Evolutionary conservation across 2,797 vertebrate genomes (phyloP).

Genomic region (Syndactyla subalaris): DNA sequence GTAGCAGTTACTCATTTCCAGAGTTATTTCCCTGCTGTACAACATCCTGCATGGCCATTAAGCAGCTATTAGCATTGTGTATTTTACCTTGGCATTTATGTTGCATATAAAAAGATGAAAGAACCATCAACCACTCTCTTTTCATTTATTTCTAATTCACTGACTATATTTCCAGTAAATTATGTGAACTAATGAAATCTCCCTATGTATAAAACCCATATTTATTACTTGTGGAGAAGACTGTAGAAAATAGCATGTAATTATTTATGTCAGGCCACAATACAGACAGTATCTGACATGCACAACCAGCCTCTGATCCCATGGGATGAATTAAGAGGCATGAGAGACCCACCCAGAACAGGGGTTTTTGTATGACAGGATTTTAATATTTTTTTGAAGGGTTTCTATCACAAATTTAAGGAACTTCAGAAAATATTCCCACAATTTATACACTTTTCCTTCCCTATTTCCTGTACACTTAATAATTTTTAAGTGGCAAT

Average conservation of each 20-base stretch:
- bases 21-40: neutral
- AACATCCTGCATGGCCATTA: neutral
- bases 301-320: neutral
- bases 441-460: neutral
- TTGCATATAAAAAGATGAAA: conserved; percentile 6
- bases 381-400: neutral
- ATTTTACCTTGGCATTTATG: conserved; percentile 6
- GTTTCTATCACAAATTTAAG: neutral
- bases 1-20: neutral
- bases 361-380: neutral
- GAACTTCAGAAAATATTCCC: neutral
- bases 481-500: neutral
- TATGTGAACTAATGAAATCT: neutral
- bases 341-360: neutral
- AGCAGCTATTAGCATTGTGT: neutral
- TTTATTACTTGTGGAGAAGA: neutral
- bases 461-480: neutral
- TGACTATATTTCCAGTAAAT: neutral
- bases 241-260: neutral
- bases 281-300: neutral
- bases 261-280: neutral
- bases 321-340: neutral
- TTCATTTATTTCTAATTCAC: conserved; percentile 4
- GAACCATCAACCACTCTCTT: neutral
- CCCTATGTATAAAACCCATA: neutral